Percentiles rank a stretch among this genome's conserved stretches.
Conservation (phyloP, 1,140 invertebrate species). For the Calliopsis andreniformis region DNA sequence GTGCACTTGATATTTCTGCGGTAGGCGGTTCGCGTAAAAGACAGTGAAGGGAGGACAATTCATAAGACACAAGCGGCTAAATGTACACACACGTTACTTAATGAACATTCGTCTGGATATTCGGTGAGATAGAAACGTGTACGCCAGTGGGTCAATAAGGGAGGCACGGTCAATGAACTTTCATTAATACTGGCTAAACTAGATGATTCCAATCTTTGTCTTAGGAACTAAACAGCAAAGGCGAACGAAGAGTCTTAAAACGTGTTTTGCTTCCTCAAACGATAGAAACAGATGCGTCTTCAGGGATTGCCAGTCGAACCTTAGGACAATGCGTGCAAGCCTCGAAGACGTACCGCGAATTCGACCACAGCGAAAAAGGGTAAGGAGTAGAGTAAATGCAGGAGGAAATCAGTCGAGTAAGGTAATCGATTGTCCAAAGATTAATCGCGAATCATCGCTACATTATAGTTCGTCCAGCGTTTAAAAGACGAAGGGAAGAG, state of each 20-base stretch:
- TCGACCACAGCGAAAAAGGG: neutral
- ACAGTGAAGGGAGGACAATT: neutral
- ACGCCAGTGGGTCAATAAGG: slow-evolving; percentile 22
- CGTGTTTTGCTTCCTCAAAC: too few species aligned
- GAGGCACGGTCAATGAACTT: slow-evolving; percentile 28
- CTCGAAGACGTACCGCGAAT: neutral
- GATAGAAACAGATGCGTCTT: neutral
- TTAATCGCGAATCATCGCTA: slow-evolving; percentile 14
- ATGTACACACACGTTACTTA: slow-evolving; percentile 33
- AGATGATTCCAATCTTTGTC: slow-evolving; percentile 31
- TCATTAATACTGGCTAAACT: slow-evolving; percentile 29
- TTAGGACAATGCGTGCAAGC: too few species aligned
- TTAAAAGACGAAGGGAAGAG: neutral
- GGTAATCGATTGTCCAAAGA: slow-evolving; percentile 19
- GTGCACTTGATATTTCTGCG: slow-evolving; percentile 7
- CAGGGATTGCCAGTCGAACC: neutral
- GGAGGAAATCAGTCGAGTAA: slow-evolving; percentile 30
- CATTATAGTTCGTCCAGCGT: slow-evolving; percentile 1
- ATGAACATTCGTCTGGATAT: neutral
- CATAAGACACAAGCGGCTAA: slow-evolving; percentile 48
- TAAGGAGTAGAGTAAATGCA: neutral
- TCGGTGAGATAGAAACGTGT: neutral
- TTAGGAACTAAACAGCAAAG: slow-evolving; percentile 36
- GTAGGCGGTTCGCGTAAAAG: slow-evolving; percentile 39
- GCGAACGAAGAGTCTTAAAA: neutral